Evolutionary conservation across 1,140 invertebrate genomes (phyloP), one percentile per base, ranked within the genome.

Genomic region (Mactra quadrangularis): DNA sequence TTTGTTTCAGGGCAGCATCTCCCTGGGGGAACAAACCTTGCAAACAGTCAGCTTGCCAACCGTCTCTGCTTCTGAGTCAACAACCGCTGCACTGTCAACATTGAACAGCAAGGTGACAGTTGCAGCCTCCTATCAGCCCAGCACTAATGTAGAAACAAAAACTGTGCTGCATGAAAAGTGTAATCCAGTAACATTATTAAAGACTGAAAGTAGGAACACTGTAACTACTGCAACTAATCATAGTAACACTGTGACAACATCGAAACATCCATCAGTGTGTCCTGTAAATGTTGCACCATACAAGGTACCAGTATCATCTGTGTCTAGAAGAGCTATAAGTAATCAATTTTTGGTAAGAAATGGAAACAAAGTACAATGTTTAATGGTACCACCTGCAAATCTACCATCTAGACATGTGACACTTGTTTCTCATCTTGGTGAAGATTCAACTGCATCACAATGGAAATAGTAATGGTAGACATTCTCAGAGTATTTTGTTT

Each of bases 361-460:
- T 86, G 87, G 88, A 41, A 77, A 88, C 76, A 89, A 89, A 87
- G 87, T 89, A 64, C 88, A 89, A 70, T 82, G 88, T 79, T 66
- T 89, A 17, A 89, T 89, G 88, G 82, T 89, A 25, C 84, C 87
- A 74, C 79, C 68, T 1, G 64, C 72, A 57, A 33, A 47, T 33
- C 11, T 74, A 31, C 17, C 41, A n/a, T 22, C 38, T n/a, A 57
- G 60, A 25, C 79, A 74, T 25, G 31, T 64, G 19, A 33, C 79
- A 25, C 33, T 82, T 31, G 17, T 82, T 1, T 17, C 78, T 7
- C 55, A 38, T 7, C 68, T 64, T 13, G 66, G 72, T 25, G 59
- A 68, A 11, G 47, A 38, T 68, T 38, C 29, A 9, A 31, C 38
- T 27, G 31, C 50, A 15, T 31, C 70, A 11, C 25, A 41, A 19